Evolutionary conservation across 2,113 vertebrate genomes (phyloP), one percentile per base, ranked within the genome.

Genomic region (Turdus rufiventris): DNA sequence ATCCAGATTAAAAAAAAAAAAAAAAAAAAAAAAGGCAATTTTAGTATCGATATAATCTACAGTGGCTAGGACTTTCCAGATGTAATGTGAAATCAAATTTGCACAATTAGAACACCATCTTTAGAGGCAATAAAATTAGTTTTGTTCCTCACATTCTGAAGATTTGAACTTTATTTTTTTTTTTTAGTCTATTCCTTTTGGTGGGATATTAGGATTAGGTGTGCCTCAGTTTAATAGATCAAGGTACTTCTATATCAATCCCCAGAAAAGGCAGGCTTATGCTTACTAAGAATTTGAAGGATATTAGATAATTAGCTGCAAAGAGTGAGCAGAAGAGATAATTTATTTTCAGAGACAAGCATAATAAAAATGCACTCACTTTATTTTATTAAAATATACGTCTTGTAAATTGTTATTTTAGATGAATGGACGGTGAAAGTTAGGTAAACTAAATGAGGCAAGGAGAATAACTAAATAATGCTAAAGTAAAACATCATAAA

Each of bases 1-100:
- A 88, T 60, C 93, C 96, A 77, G 71, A 91, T 90, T 96, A 88
- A 62, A 92, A 94, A 91, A 89, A 77, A 86, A 83, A 92, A 94
- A 91, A 89, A 77, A 86, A 83, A 38, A 38, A 38, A 38, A 38
- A 74, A 34, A 80, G 47, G 23, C 63, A 88, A 93, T 51, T 92
- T 80, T 77, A 57, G 70, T 31, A 83, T 80, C 94, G 96, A 87
- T 78, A 58, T 79, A n/a, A 79, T 67, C 70, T 76, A 65, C 33
- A 28, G 62, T 85, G 94, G 78, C 34, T 82, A 62, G 51, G 51
- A 47, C 23, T 45, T 92, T 53, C 15, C n/a, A 82, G 29, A 91
- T 91, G 45, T 66, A 76, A 95, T 62, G 25, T 33, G 10, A 60
- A 89, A 60, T 42, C 14, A 20, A 57, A 57, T 65, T 84, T 79